phyloP scores from a whole-genome alignment of 2,888 invertebrate species.

The Diplazon laetatorius region DNA sequence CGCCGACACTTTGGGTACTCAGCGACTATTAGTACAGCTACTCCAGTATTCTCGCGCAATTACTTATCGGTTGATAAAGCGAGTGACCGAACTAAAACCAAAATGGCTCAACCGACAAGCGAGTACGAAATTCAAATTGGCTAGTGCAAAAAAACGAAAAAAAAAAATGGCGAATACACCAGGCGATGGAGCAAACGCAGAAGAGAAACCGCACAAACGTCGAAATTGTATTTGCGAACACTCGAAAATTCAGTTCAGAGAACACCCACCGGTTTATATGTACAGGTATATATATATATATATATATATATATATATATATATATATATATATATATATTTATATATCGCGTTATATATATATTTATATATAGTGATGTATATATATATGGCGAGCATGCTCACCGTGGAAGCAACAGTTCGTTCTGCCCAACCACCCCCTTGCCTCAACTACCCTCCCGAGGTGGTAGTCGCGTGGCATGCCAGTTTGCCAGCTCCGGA shows the following conservation, averaged over 20 bases:
- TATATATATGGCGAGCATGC: too few relatives aligned
- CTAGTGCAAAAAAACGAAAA: neutral
- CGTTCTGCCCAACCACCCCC: slow-evolving; percentile 71
- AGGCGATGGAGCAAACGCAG: neutral
- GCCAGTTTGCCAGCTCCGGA: slow-evolving; percentile 52
- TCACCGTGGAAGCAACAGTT: slow-evolving; percentile 80
- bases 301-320: too few relatives aligned
- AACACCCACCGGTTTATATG: slow-evolving; percentile 42
- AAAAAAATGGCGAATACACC: neutral
- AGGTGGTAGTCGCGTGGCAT: slow-evolving; percentile 60
- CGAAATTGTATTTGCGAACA: slow-evolving; percentile 70
- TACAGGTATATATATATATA: too few relatives aligned
- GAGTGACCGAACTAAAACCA: neutral
- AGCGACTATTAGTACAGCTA: neutral
- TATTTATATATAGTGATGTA: too few relatives aligned
- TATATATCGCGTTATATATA: too few relatives aligned
- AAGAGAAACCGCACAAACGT: slow-evolving; percentile 64
- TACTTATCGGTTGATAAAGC: neutral
- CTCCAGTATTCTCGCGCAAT: neutral
- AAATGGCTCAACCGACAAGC: neutral
- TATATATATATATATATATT: too few relatives aligned
- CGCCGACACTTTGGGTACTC: neutral
- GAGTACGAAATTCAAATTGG: neutral
- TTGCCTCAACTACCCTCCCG: slow-evolving; percentile 51
- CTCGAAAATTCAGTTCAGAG: slow-evolving; percentile 59